Base-by-base conservation (phyloP, 1,140 invertebrate genomes). In the Drosophila santomea region DNA sequence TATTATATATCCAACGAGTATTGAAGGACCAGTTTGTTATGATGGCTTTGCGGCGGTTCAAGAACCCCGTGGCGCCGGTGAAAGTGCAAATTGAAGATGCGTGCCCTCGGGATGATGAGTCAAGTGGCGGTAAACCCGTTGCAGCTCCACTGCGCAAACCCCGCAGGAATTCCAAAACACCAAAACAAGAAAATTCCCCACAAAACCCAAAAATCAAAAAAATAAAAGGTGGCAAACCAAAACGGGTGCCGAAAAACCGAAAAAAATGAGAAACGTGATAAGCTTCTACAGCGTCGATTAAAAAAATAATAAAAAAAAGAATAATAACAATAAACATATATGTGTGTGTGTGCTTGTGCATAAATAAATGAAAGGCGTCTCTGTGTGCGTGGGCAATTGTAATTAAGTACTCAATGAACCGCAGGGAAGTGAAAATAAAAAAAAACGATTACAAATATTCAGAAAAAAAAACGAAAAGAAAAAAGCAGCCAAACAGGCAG, bases 321-420 rank as follows among this genome's bases (percentile, higher is more conserved):
- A 63, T 39, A 14, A 57, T 5, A 59, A 61, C 15, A n/a, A 51
- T 15, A 69, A 38, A 20, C 38, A 44, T 25, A 25, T 25, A 25
- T 28, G 39, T 3, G 28, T 32, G 28, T 47, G 23, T 73, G 32
- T 60, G 57, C 43, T 47, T 54, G 14, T 20, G 39, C 55, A 58
- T 61, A 48, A 57, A 60, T 74, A 78, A 68, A 68, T 82, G 48
- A 74, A 78, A 74, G 57, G 14, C 59, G 47, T 57, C 54, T 54
- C 54, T 60, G 69, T 74, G 64, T 71, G 44, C 57, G 44, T 56
- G 25, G n/a, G 20, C 63, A 69, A 79, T 74, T 64, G 60, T 77
- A 88, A 88, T 88, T 89, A 88, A 89, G 58, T 89, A 89, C 83
- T 88, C 84, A 88, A 84, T 88, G 83, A 88, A 88, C 83, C 51